Base-by-base conservation (phyloP, 2,888 invertebrate genomes). In the Dendrolimus houi region DNA sequence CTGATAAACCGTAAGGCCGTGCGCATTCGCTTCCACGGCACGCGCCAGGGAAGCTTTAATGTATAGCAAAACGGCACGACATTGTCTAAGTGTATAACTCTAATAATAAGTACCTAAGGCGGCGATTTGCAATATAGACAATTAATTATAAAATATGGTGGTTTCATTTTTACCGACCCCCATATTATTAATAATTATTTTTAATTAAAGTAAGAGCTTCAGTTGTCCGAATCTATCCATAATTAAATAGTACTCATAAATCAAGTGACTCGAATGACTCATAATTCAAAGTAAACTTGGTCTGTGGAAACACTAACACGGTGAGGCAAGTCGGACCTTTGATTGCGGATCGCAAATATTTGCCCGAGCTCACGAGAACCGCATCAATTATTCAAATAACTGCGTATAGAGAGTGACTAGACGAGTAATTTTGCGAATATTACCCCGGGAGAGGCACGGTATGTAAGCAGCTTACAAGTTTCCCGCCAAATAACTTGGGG, bases 351-450 rank as follows among this genome's bases (percentile, higher is more conserved):
- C 71, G 83, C 87, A 85, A 87, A 88, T 82, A 81, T 87, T 87
- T 86, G 85, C 77, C 68, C 66, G 71, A 76, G 80, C 81, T 81
- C 81, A 80, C 79, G 76, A 75, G 81, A 75, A 74, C 76, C 74
- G 75, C 79, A 81, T 85, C 84, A 86, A 87, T 87, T 86, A 87
- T 88, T 87, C 85, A 87, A 85, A 86, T 85, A 84, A 81, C 83
- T 81, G 79, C 75, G 75, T 69, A 73, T 74, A 77, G 75, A 75
- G 73, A 71, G 64, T 77, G 80, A 75, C 74, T 76, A 75, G 75
- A 75, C 72, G 75, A 78, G 83, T 82, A 85, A 87, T 85, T 85
- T 83, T 74, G 76, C 68, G 82, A 82, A 84, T 83, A 87, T 84
- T 83, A 78, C 75, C 74, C 73, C 68, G 67, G 67, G 73, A 75